Conservation (phyloP, 2,797 vertebrate species). For the Rhinoraja longicauda region DNA sequence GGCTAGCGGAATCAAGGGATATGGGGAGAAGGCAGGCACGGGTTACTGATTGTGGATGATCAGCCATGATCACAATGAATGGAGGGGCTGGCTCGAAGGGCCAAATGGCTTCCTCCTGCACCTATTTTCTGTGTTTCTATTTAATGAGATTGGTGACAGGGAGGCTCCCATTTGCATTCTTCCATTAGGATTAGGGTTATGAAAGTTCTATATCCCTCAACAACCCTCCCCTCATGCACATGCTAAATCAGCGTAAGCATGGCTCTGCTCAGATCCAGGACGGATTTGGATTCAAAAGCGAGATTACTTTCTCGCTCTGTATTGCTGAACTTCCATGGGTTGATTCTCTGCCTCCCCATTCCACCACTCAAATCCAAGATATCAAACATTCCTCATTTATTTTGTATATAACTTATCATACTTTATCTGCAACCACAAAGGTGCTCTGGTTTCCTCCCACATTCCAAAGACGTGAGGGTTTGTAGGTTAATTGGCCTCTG, state of each 20-base stretch:
- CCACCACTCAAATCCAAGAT: background rate
- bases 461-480: no score
- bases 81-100: no score
- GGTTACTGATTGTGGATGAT: no score
- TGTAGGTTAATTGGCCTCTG: no score
- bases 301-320: background rate
- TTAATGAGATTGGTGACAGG: background rate
- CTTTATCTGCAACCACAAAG: background rate
- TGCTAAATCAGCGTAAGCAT: background rate
- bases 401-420: background rate
- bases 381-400: background rate
- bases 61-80: no score
- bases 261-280: background rate
- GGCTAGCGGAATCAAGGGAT: no score
- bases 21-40: no score
- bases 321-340: background rate
- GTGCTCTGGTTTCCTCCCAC: background rate
- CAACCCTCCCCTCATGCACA: background rate
- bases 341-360: background rate
- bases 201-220: background rate
- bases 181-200: background rate
- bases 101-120: no score
- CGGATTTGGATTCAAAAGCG: background rate
- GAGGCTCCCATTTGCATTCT: background rate
- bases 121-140: no score